phyloP scores from a whole-genome alignment of 2,888 invertebrate genomes.

The Argyresthia albistria region DNA sequence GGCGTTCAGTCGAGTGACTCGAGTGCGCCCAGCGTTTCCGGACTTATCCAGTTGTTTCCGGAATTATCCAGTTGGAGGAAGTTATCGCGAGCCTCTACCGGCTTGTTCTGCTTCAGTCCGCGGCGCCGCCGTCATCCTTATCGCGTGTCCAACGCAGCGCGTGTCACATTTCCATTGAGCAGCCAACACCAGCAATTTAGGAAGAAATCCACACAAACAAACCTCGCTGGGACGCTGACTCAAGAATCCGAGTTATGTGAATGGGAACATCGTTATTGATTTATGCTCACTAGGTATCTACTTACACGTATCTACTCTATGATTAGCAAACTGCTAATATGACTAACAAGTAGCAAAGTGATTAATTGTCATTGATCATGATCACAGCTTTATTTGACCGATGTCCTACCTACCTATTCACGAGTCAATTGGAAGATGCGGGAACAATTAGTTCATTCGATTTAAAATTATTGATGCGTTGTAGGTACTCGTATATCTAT shows the following conservation, averaged over 20 bases:
- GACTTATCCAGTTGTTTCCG: conserved; percentile 17
- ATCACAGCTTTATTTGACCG: background rate
- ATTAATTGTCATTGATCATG: no score
- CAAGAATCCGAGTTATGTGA: no score
- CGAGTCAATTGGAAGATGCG: background rate
- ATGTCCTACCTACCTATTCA: background rate
- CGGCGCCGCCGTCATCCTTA: conserved; percentile 23
- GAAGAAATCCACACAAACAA: no score
- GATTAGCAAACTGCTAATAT: no score
- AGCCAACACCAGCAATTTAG: background rate
- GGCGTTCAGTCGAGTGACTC: conserved; percentile 10
- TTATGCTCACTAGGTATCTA: no score
- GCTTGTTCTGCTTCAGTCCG: background rate
- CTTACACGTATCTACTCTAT: no score
- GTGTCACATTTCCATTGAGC: background rate
- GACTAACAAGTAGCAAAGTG: no score
- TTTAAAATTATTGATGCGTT: background rate
- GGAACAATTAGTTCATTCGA: background rate
- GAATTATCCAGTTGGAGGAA: conserved; percentile 45
- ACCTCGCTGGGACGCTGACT: no score
- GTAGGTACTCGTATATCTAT: background rate
- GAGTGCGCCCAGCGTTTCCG: no score
- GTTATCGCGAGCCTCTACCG: conserved; percentile 19
- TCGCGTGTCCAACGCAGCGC: conserved; percentile 2
- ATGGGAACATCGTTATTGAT: no score